Evolutionary conservation across 1,140 invertebrate genomes (phyloP).

Genomic region (Zophobas morio): DNA sequence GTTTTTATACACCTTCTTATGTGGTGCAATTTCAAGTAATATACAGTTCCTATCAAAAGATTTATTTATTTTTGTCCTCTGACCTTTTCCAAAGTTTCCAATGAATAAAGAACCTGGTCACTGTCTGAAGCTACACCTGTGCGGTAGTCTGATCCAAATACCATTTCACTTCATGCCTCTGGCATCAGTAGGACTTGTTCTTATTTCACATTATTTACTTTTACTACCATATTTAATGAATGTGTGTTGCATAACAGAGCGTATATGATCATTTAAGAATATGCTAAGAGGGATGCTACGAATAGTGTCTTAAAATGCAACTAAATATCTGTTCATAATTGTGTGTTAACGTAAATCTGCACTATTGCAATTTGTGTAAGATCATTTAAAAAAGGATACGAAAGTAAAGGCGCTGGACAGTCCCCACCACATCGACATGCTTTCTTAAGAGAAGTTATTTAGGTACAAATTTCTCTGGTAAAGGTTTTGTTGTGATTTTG

Average conservation of each 20-base stretch:
- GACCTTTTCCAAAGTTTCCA: not conserved
- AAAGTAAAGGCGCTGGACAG: constrained; percentile 31
- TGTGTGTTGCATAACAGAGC: not conserved
- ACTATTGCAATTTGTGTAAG: not conserved
- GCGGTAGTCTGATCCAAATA: constrained; percentile 3
- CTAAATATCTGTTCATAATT: too few species aligned
- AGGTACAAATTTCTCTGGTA: constrained; percentile 37
- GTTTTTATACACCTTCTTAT: constrained; percentile 29
- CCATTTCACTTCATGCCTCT: constrained; percentile 17
- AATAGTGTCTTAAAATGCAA: too few species aligned
- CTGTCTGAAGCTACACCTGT: constrained; percentile 5
- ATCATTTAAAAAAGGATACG: constrained; percentile 24
- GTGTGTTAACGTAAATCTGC: too few species aligned
- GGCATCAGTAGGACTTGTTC: not conserved
- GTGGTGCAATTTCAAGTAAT: constrained; percentile 32
- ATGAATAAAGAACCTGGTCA: not conserved
- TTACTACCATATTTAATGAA: not conserved
- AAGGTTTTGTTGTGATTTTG: constrained; percentile 30
- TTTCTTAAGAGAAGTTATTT: constrained; percentile 36
- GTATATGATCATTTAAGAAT: too few species aligned
- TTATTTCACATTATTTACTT: constrained; percentile 17
- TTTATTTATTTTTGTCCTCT: not conserved
- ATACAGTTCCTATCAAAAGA: constrained; percentile 24
- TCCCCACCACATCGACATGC: constrained; percentile 25
- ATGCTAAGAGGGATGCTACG: too few species aligned